These are phyloP conservation scores for Oxyruncus cristatus DNA, from an alignment of 2,113 vertebrate species.

Conservation along the genomic window DNA sequence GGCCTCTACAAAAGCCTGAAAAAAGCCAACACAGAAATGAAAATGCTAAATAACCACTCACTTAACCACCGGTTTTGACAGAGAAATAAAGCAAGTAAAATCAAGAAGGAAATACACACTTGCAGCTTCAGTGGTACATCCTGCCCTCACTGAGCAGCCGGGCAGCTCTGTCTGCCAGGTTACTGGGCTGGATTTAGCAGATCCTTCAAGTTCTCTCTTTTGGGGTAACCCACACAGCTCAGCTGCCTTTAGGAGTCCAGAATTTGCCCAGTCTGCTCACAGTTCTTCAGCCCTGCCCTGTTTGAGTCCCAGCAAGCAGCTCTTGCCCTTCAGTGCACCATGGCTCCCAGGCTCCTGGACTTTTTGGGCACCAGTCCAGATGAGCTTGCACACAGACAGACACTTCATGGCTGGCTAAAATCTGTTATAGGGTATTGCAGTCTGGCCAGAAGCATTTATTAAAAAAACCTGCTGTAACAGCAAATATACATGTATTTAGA, in stretches of 20 bases:
- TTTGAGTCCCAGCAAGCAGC: neutral
- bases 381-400: neutral
- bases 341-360: neutral
- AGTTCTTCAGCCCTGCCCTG: neutral
- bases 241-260: neutral
- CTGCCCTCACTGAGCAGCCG: neutral
- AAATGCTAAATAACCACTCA: neutral
- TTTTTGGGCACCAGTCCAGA: neutral
- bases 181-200: neutral
- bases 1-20: neutral
- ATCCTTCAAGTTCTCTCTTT: neutral
- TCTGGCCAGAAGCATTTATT: constrained; percentile 15
- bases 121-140: neutral
- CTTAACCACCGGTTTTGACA: neutral
- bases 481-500: neutral
- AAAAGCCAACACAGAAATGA: neutral
- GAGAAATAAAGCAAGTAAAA: neutral
- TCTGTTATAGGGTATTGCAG: neutral
- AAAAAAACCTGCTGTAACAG: constrained; percentile 26
- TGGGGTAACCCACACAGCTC: neutral
- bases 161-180: neutral
- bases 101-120: neutral
- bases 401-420: neutral
- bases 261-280: neutral
- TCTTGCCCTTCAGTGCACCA: neutral